Base-by-base conservation (phyloP, 2,888 invertebrate genomes). In the Leptinotarsa juncta region DNA sequence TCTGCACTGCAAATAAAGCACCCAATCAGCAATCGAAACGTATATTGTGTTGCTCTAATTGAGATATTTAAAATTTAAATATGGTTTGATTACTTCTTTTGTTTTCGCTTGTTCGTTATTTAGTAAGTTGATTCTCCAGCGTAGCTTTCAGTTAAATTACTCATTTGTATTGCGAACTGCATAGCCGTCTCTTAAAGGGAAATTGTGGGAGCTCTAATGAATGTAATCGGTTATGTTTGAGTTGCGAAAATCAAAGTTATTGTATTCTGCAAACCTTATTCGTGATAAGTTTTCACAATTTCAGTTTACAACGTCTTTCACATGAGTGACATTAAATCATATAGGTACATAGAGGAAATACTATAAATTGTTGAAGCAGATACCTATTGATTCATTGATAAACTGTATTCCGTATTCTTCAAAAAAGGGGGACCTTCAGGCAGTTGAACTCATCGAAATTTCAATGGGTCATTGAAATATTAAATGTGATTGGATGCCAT, bases 51-150 rank as follows among this genome's bases (percentile, higher is more conserved):
- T 84, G 85, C 85, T 84, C 86, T 86, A 86, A 86, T 86, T 86
- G 85, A 85, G 83, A 86, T 84, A 86, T 86, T 86, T 86, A 86
- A 86, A 86, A 83, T 86, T 86, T 86, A 86, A 86, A 86, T 86
- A 86, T 86, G 85, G 85, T 85, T 85, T 86, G 86, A 86, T 86
- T 86, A 84, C 85, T 86, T 85, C 85, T 86, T 86, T 86, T 86
- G 86, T 86, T 86, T 86, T 84, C 84, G 84, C 85, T 85, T 85
- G 84, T 85, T 84, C 85, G 84, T 86, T 85, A 85, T 85, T 84
- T 84, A 85, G 83, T 82, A 81, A 83, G 83, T 79, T 81, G 83
- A 70, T 65, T 75, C 75, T 75, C 75, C 70, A 73, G 73, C 73
- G 76, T 74, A 67, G 77, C 75, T 76, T 68, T 72, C 77, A 77